Conservation (phyloP, 2,888 invertebrate genomes). For the Eristalis pertinax region DNA sequence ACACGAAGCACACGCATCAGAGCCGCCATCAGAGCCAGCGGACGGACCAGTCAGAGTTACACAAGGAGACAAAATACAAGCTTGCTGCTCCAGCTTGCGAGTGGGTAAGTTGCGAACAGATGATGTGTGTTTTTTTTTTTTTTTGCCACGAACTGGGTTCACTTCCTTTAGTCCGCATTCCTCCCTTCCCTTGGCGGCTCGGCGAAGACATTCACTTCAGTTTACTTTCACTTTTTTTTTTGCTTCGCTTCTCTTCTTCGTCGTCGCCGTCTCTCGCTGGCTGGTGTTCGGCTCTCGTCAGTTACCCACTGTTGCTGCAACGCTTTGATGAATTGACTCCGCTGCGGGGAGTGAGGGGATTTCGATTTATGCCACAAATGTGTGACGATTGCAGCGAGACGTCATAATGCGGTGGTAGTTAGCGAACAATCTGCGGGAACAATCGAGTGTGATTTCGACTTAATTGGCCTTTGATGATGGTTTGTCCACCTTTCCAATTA, state of each 20-base stretch:
- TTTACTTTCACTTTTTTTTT: conserved; percentile 70
- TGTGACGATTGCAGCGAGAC: conserved; percentile 29
- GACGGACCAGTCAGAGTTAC: not conserved
- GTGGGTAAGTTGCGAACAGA: conserved; percentile 13
- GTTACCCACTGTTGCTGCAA: no score
- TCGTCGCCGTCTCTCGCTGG: not conserved
- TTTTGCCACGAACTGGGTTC: not conserved
- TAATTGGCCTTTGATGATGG: conserved; percentile 60
- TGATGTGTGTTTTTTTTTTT: conserved; percentile 3
- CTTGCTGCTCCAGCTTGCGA: conserved; percentile 43
- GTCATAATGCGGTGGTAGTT: conserved; percentile 14
- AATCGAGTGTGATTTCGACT: conserved; percentile 58
- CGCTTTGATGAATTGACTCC: no score
- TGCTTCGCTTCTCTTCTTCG: not conserved
- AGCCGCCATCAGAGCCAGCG: not conserved
- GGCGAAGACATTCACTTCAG: conserved; percentile 59
- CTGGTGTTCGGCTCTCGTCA: not conserved
- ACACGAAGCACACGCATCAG: conserved; percentile 4
- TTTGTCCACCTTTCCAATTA: conserved; percentile 50
- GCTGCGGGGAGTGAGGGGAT: not conserved
- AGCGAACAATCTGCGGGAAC: conserved; percentile 46
- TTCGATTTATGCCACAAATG: conserved; percentile 3
- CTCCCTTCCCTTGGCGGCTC: conserved; percentile 36
- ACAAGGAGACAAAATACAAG: not conserved
- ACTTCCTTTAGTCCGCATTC: conserved; percentile 30